Base-by-base conservation (phyloP, 2,113 vertebrate genomes). In the Barnardius zonarius region DNA sequence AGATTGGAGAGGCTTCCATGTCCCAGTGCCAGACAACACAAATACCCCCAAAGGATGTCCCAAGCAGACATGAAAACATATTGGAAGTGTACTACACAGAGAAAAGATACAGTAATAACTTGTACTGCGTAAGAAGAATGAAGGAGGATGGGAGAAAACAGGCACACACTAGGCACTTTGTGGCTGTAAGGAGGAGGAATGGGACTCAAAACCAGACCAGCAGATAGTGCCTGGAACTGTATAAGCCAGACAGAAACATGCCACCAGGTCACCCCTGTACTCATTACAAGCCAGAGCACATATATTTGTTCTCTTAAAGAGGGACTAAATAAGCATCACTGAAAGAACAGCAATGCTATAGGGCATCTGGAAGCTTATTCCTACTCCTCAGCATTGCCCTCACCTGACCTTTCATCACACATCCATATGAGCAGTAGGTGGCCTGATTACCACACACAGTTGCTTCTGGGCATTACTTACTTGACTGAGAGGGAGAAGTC, bases 401-500 rank as follows among this genome's bases (percentile, higher is more conserved):
- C 55, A 63, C 17, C 66, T 41, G 37, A 51, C 67, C 67, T 73
- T 79, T n/a, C 66, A 16, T 59, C 69, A 33, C 2, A 1, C 62
- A 14, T 66, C 13, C 55, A 78, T 68, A 69, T 5, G 35, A 89
- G 77, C 46, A 85, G 67, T 12, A 86, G 35, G 54, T 54, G 37
- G 27, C 46, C 59, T 11, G 30, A 86, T 78, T 41, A 75, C 35
- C 83, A 86, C 31, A 37, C 19, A 6, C 3, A 11, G 39, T 2
- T 64, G 46, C 78, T 81, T 48, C 74, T 75, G 78, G 93, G 87
- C 83, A 88, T 64, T 41, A 98, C 99, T 98, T 95, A 99, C 99
- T 99, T 99, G 96, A 99, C 99, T 4, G 99, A 99, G 75, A 99
- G 98, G 35, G 99, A 99, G 98, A 99, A 99, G 95, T 99, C 99